Conservation (phyloP, 1,140 invertebrate genomes). For the Carposina sasakii region DNA sequence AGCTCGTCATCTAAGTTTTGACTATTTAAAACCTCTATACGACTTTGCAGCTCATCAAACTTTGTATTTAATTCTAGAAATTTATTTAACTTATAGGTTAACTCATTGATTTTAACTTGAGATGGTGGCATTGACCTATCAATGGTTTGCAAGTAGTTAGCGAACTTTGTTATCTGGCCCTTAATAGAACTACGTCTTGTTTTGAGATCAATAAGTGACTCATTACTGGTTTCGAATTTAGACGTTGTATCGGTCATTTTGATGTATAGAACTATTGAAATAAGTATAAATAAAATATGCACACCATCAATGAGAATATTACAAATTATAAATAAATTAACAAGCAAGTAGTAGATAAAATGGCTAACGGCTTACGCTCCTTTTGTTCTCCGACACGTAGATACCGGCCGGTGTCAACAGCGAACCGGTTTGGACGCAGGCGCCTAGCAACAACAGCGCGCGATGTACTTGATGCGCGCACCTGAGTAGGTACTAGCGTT, state of each 20-base stretch:
- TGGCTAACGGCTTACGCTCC: neutral
- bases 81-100: constrained; percentile 6
- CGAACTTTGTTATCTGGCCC: constrained; percentile 1
- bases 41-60: constrained; percentile 1
- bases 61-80: neutral
- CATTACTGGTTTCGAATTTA: no score
- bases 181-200: constrained; percentile 4
- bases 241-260: neutral
- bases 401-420: no score
- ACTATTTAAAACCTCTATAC: neutral
- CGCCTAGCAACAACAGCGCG: neutral
- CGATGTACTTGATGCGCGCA: no score
- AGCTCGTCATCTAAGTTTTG: neutral
- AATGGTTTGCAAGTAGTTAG: neutral
- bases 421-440: neutral
- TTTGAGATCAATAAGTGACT: neutral
- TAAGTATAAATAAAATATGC: neutral
- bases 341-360: neutral
- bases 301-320: no score
- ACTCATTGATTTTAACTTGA: neutral
- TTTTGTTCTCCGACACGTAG: neutral
- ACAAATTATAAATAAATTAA: no score
- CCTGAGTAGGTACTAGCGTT: neutral
- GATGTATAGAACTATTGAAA: neutral
- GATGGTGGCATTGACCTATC: neutral